Percentiles rank a stretch among this genome's conserved stretches.
phyloP scores from a whole-genome alignment of 2,113 vertebrate genomes.

The Microcebus jonahi region DNA sequence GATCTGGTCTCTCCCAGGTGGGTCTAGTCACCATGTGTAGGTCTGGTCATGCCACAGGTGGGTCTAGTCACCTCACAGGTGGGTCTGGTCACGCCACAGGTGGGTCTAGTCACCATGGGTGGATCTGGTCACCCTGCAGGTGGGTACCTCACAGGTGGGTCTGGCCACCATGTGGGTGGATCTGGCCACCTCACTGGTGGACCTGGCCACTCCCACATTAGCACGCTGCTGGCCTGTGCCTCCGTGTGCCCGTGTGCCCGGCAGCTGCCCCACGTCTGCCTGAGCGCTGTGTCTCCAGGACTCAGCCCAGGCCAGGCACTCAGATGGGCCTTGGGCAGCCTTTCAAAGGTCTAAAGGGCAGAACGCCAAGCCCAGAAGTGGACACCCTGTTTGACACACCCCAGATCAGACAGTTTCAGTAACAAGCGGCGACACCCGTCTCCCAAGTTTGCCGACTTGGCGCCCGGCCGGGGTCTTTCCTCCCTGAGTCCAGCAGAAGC shows the following conservation, averaged over 20 bases:
- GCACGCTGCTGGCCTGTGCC: accelerated
- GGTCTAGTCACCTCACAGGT: background rate
- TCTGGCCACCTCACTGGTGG: background rate
- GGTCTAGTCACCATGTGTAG: no score
- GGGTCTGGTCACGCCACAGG: no score
- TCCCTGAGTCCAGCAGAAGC: background rate
- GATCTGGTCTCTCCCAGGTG: background rate
- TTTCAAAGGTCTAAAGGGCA: background rate
- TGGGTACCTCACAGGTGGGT: no score
- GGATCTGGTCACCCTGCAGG: background rate
- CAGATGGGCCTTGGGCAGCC: accelerated
- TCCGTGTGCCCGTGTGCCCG: background rate
- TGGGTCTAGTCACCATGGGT: background rate
- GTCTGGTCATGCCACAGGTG: background rate
- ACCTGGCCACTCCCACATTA: background rate
- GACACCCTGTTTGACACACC: accelerated
- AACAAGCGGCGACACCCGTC: background rate
- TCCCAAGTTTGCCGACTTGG: accelerated
- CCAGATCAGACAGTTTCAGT: accelerated
- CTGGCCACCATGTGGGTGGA: no score
- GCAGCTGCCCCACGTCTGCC: accelerated
- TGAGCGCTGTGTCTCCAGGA: background rate
- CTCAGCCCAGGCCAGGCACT: background rate
- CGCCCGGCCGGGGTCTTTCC: no score
- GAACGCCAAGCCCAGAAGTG: accelerated